Percentiles rank a stretch among this genome's conserved stretches.
Evolutionary conservation across 1,140 invertebrate genomes (phyloP).

Genomic region (Holcopasites calliopsidis): DNA sequence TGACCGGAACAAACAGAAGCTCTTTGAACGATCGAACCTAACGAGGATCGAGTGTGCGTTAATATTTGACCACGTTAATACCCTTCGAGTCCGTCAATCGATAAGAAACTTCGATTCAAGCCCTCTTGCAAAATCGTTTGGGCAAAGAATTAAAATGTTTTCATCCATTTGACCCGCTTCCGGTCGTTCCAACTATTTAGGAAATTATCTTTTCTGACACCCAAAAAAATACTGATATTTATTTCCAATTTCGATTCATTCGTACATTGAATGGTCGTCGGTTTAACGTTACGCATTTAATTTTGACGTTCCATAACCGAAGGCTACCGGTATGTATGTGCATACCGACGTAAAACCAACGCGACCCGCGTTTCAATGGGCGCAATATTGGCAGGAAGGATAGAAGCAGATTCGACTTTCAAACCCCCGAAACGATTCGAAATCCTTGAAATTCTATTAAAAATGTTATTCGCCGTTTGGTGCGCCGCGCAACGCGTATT

Average conservation of each 20-base stretch:
- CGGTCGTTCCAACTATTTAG: no score
- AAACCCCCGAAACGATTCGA: neutral
- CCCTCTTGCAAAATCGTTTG: neutral
- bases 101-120: neutral
- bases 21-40: neutral
- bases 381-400: neutral
- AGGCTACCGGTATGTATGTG: no score
- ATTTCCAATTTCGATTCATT: no score
- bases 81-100: neutral
- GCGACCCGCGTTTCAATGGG: neutral
- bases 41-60: neutral
- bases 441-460: neutral
- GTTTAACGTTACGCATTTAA: no score
- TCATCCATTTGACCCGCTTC: no score
- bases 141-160: neutral
- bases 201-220: no score
- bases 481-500: neutral
- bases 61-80: conserved; percentile 21
- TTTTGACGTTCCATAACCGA: no score
- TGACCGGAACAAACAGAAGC: neutral
- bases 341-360: no score
- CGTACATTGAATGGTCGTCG: no score
- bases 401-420: neutral
- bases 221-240: no score
- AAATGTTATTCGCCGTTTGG: conserved; percentile 3